Conservation (phyloP, 2,113 vertebrate species). For the Hypocryptadius cinnamomeus region DNA sequence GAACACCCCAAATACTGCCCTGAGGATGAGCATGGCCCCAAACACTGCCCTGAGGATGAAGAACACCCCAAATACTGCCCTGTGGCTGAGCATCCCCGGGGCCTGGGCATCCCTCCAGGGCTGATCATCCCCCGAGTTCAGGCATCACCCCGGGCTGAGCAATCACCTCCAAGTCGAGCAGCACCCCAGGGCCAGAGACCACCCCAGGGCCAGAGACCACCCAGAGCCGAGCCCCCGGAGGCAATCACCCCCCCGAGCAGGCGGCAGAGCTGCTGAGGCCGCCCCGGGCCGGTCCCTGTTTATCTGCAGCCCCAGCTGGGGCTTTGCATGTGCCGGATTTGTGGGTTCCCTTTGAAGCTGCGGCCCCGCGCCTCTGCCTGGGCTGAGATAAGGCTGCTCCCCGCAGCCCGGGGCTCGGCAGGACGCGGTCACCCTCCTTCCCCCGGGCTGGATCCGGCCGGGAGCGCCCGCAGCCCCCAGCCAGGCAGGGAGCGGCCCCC, state of each 20-base stretch:
- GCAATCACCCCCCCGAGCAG: accelerated
- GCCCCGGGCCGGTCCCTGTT: accelerated
- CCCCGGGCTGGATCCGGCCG: background rate
- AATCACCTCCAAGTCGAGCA: background rate
- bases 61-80: too few species aligned
- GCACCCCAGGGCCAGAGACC: accelerated
- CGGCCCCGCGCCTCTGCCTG: background rate
- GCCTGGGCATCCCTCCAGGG: too few species aligned
- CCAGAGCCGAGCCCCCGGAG: background rate
- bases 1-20: too few species aligned
- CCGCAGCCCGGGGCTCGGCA: background rate
- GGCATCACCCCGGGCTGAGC: too few species aligned
- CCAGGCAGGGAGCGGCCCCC: background rate
- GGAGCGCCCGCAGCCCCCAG: background rate
- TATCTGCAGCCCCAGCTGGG: background rate
- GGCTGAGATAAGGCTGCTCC: background rate
- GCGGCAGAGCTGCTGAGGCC: background rate
- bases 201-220: accelerated
- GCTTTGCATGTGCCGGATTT: slow-evolving; percentile 42
- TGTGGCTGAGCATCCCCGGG: too few species aligned
- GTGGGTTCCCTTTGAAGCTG: slow-evolving; percentile 61
- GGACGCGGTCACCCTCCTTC: background rate
- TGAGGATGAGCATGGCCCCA: too few species aligned
- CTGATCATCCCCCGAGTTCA: background rate
- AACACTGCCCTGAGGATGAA: too few species aligned